These are phyloP conservation scores for Pseudomyrmex flavicornis DNA, from an alignment of 1,140 invertebrate species.

Conservation along the genomic window DNA sequence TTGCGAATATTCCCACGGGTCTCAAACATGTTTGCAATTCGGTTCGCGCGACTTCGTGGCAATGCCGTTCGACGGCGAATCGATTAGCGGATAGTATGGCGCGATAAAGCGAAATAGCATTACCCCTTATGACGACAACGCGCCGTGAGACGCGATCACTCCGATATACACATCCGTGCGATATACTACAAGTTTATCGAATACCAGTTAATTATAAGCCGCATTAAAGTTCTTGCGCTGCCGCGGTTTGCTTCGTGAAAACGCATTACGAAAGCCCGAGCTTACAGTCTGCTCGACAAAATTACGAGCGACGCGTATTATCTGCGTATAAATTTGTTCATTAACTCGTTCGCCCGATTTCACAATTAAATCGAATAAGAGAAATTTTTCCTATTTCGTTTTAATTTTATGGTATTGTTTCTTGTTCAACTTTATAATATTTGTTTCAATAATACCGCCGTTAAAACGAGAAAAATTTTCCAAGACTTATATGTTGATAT, in stretches of 20 bases:
- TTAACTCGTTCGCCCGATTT: not conserved
- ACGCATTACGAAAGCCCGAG: not conserved
- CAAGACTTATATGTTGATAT: too few species aligned
- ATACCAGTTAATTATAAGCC: slow-evolving; percentile 48
- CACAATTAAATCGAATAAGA: not conserved
- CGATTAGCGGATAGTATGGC: slow-evolving; percentile 25
- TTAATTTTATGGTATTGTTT: too few species aligned
- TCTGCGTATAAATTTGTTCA: not conserved
- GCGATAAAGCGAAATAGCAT: slow-evolving; percentile 33
- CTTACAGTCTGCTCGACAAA: not conserved
- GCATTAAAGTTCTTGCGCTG: slow-evolving; percentile 30
- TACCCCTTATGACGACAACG: slow-evolving; percentile 13
- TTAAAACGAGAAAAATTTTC: too few species aligned
- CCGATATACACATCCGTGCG: not conserved
- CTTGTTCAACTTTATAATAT: too few species aligned
- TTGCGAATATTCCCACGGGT: not conserved
- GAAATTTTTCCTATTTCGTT: too few species aligned
- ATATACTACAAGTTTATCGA: slow-evolving; percentile 45
- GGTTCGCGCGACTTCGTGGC: slow-evolving; percentile 26
- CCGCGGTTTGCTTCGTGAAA: too few species aligned
- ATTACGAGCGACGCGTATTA: not conserved
- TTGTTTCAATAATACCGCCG: too few species aligned
- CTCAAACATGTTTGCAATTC: slow-evolving; percentile 39
- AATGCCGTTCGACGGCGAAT: slow-evolving; percentile 22
- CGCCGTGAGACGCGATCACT: not conserved